Percentiles rank a stretch among this genome's conserved stretches.
Conservation (phyloP, 2,888 invertebrate genomes). For the Acheta domesticus region DNA sequence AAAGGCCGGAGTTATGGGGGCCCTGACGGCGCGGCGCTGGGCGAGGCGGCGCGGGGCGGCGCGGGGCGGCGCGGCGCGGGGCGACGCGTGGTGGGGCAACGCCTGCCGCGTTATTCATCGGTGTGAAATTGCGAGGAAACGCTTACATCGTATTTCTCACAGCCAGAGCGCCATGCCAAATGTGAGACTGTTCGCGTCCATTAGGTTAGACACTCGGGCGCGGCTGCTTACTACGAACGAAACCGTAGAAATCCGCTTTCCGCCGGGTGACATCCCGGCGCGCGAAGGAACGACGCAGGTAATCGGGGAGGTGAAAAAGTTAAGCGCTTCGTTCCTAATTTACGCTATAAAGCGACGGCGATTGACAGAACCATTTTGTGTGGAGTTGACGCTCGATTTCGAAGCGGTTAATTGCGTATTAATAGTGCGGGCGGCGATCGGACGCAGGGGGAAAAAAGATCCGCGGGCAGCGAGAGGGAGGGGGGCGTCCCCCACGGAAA, state of each 20-base stretch:
- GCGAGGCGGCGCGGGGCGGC: too few relatives aligned
- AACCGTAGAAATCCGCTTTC: not conserved
- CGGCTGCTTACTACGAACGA: not conserved
- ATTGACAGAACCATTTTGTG: too few relatives aligned
- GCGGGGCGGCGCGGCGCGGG: not conserved
- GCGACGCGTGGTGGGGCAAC: not conserved
- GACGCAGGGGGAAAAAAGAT: not conserved
- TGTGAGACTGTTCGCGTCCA: slow-evolving; percentile 8
- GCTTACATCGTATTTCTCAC: slow-evolving; percentile 6
- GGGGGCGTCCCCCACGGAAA: not conserved
- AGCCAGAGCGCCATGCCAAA: not conserved
- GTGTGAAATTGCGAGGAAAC: slow-evolving; percentile 18
- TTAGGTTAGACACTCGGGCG: not conserved
- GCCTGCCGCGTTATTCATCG: not conserved
- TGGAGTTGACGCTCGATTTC: not conserved
- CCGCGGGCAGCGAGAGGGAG: not conserved
- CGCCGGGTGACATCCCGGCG: not conserved
- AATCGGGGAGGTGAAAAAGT: not conserved
- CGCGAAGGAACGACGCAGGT: not conserved
- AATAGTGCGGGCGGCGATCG: not conserved
- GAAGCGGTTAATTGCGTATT: not conserved
- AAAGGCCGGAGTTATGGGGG: too few relatives aligned
- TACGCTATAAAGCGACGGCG: not conserved
- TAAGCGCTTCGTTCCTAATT: not conserved
- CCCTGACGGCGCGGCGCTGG: too few relatives aligned